These are phyloP conservation scores for Spicauda simplicius DNA, from an alignment of 2,888 invertebrate species.

Conservation along the genomic window DNA sequence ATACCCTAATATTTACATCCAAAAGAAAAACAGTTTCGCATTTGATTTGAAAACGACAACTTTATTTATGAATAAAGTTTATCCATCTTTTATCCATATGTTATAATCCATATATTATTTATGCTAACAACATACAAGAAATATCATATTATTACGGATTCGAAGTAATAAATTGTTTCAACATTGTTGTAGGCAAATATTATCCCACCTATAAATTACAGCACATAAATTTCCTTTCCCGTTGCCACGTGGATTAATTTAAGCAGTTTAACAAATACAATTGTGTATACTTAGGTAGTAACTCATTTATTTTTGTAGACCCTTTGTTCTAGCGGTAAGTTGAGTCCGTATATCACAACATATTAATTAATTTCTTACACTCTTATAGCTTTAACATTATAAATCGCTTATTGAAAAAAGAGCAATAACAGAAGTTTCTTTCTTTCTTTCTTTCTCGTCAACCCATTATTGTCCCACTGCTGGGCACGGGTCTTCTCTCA, in stretches of 20 bases:
- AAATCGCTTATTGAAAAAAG: not conserved
- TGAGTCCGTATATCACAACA: not conserved
- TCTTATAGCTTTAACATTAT: not conserved
- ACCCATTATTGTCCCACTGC: too few relatives aligned
- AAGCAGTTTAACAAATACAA: constrained; percentile 33
- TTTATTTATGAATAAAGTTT: too few relatives aligned
- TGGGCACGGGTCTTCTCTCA: too few relatives aligned
- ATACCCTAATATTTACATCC: too few relatives aligned
- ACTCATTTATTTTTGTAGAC: constrained; percentile 12
- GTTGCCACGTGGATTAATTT: constrained; percentile 36
- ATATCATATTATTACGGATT: constrained; percentile 28
- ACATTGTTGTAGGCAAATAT: constrained; percentile 35
- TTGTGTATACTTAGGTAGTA: constrained; percentile 14
- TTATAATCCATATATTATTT: not conserved
- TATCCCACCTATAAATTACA: constrained; percentile 34
- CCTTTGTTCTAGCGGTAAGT: constrained; percentile 6
- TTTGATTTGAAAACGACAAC: too few relatives aligned
- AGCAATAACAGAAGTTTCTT: not conserved
- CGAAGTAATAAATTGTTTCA: constrained; percentile 30
- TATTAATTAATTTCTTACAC: not conserved
- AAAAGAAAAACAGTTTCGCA: too few relatives aligned
- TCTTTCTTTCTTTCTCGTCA: too few relatives aligned
- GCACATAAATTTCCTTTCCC: constrained; percentile 35
- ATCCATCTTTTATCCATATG: not conserved
- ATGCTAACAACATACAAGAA: constrained; percentile 15